Evolutionary conservation across 1,140 invertebrate species (phyloP), one percentile per base, ranked within the genome.

Genomic region (Bombus terrestris): DNA sequence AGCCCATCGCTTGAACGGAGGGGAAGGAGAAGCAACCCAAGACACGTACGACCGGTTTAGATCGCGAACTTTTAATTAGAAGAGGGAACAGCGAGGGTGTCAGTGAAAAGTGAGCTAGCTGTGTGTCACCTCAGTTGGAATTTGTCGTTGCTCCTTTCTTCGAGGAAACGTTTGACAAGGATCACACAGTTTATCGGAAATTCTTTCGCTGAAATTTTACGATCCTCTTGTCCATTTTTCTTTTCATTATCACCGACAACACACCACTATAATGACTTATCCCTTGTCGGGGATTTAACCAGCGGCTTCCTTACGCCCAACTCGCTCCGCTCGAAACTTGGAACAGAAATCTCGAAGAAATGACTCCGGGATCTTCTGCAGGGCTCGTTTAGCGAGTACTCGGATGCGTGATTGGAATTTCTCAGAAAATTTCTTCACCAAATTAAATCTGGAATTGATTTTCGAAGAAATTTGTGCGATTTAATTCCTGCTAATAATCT

Each of bases 1-100:
- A 43, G 32, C 1, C 9, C 25, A 53, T 18, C 5, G 5, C 5
- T 22, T 53, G 5, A 53, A 53, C 18, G 15, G 18, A 18, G 6
- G 9, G 28, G 37, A 37, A n/a, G 41, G 72, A 18, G 37, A 18
- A 73, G 68, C 41, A 66, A 73, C 57, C 25, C 68, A 73, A 78
- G 47, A 47, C 66, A 87, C 75, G 74, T 87, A 89, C 68, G 64
- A 71, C 28, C 68, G 74, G 77, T 89, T 69, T 59, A 66, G 80
- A 89, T 85, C 57, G 59, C 71, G 57, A 90, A 90, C 69, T 90
- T 90, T 90, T 85, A 90, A 90, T 90, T 90, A 90, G 81, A 89
- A 81, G 43, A 47, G 64, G 57, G 68, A 62, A 39, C 57, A 37
- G 73, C 28, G 53, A 25, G 39, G 22, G 77, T 74, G 25, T 47